Evolutionary conservation across 2,888 invertebrate genomes (phyloP), one percentile per base, ranked within the genome.

Genomic region (Dilophus febrilis): DNA sequence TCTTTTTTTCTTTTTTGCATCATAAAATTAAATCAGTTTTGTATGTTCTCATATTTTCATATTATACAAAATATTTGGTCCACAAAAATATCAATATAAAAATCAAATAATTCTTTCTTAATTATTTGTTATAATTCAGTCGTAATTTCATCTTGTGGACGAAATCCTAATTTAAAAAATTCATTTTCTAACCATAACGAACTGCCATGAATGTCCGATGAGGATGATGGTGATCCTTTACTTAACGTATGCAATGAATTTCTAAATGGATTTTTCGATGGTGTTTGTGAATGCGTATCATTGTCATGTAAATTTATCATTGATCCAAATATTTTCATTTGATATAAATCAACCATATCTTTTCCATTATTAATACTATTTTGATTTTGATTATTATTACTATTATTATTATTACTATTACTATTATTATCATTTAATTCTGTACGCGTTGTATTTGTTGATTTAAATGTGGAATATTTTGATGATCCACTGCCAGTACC

Each of bases 131-230:
- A 85, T 61, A 84, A 71, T 68, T 85, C 85, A 52, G 85, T 85
- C 53, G 85, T 85, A 50, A 85, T 80, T 65, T 86, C 85, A 62
- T 86, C 86, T 64, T 86, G 86, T 37, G 86, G 86, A 52, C 86
- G 70, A 59, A 83, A 81, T 42, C 84, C 83, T 59, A 86, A 71
- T 56, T 82, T 80, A 51, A 79, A 78, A 55, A 83, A 79, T 60
- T 85, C 85, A 53, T 85, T 81, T 53, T 81, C 84, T 42, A 79
- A 59, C 71, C 78, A 77, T 36, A 77, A 67, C 40, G 74, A 73
- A 52, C 73, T 67, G 40, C 61, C 59, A 53, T 60, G 59, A 50
- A 61, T 54, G 54, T 61, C 61, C 44, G 59, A 53, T 14, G 43
- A 44, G 49, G 61, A 61, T 42, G 61, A 54, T 49, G 58, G 58